Conservation (phyloP, 2,797 vertebrate species). For the Phataginus tricuspis region DNA sequence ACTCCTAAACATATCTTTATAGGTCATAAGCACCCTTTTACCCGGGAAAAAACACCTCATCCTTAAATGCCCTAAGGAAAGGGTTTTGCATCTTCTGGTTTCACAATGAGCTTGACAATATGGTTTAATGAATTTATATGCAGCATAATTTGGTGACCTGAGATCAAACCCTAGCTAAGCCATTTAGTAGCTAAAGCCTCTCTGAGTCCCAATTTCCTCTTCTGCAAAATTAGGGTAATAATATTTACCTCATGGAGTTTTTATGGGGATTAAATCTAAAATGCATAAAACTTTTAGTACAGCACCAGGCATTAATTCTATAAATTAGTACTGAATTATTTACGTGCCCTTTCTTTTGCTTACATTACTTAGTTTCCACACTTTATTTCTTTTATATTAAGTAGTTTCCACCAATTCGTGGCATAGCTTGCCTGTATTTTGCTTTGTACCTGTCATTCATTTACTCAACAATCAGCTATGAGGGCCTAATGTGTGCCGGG, state of each 20-base stretch:
- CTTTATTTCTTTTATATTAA: not conserved
- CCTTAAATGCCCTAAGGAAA: not conserved
- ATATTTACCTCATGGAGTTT: not conserved
- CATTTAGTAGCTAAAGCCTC: not conserved
- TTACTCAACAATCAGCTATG: not conserved
- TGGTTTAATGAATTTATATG: not conserved
- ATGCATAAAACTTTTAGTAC: not conserved
- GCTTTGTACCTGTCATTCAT: not conserved
- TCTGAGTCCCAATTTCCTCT: not conserved
- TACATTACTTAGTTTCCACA: not conserved
- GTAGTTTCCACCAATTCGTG: not conserved
- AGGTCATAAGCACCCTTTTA: not conserved
- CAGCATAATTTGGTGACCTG: not conserved
- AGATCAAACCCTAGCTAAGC: not conserved
- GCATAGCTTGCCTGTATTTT: not conserved
- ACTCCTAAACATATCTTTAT: not conserved
- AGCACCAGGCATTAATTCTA: not conserved
- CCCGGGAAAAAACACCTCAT: not conserved
- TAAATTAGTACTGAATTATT: not conserved
- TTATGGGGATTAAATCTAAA: not conserved
- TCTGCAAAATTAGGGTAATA: not conserved
- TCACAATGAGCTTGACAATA: not conserved
- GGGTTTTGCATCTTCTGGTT: not conserved
- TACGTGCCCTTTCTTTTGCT: not conserved
- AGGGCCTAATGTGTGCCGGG: not conserved